Base-by-base conservation (phyloP, 2,888 invertebrate species). In the Andrena bucephala region DNA sequence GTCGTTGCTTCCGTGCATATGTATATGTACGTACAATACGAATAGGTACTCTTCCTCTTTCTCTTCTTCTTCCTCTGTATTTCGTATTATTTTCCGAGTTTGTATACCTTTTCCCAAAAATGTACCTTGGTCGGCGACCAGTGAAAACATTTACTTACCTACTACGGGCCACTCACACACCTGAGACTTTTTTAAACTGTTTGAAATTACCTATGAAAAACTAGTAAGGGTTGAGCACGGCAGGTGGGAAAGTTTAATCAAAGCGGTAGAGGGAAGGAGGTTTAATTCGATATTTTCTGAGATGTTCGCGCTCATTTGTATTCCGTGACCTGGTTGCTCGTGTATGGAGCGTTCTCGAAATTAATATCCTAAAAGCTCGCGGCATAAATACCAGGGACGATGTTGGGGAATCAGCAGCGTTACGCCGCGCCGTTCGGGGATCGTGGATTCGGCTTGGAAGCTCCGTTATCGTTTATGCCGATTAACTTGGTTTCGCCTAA, bases 291-390 rank as follows among this genome's bases (percentile, higher is more conserved):
- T 70, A 76, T 67, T 80, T 77, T 60, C 69, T n/a, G 7, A 48
- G 54, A 69, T 50, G 72, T 33, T 42, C 42, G 36, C 59, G 70
- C 16, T 50, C 42, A 31, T 73, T 69, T 36, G 27, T 60, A 59
- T 27, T 20, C 57, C n/a, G 33, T 73, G 85, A 77, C 77, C 77
- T 68, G 82, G 74, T 85, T 85, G 54, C 16, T 33, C 31, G 27
- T 10, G 36, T 59, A 7, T 50, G 10, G 10, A 29, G 50, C 75
- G 16, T 79, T 52, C 27, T n/a, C 69, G 62, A 84, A 72, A 81
- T 85, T 84, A 85, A 80, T 86, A 86, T 74, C 71, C 48, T 63
- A 72, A 81, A 63, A 63, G 67, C 52, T 50, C 5, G 4, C 6
- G 50, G 65, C 60, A 42, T 70, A 81, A 76, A 73, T 74, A 70